Percentiles rank a stretch among this genome's conserved stretches.
These are phyloP conservation scores for Agrilus planipennis DNA, from an alignment of 1,140 invertebrate genomes.

Conservation along the genomic window DNA sequence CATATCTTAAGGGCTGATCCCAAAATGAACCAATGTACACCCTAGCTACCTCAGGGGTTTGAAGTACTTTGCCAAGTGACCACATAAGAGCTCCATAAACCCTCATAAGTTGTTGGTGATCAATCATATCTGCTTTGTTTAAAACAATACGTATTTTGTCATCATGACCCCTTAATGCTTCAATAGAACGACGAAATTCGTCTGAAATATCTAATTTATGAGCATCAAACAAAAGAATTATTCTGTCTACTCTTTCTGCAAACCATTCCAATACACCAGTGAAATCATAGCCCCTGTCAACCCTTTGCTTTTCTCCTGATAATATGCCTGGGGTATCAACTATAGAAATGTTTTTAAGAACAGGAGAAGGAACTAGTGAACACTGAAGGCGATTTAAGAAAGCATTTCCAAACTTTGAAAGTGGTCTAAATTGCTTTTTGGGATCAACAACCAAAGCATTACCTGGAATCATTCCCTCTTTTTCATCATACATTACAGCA, in stretches of 20 bases:
- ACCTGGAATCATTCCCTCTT: conserved; percentile 91
- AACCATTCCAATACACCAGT: conserved; percentile 98
- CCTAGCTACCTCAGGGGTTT: conserved; percentile 95
- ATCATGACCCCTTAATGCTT: conserved; percentile 89
- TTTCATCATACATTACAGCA: conserved; percentile 88
- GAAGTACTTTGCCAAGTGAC: conserved; percentile 91
- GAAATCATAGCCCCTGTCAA: conserved; percentile 96
- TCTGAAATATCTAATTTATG: conserved; percentile 99
- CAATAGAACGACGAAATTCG: conserved; percentile 89
- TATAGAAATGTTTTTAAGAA: conserved; percentile 87
- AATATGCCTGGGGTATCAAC: conserved; percentile 93
- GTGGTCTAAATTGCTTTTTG: conserved; percentile 87
- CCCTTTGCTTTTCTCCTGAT: conserved; percentile 88
- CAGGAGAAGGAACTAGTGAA: conserved; percentile 71
- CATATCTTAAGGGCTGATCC: conserved; percentile 90
- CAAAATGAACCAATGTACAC: conserved; percentile 98
- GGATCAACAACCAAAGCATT: conserved; percentile 97
- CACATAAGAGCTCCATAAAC: conserved; percentile 99
- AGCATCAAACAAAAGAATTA: conserved; percentile 95
- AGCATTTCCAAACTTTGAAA: conserved; percentile 96
- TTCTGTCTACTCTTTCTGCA: conserved; percentile 93
- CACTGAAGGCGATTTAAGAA: conserved; percentile 96
- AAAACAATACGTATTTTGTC: conserved; percentile 98
- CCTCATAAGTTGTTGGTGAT: conserved; percentile 96
- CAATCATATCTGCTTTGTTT: conserved; percentile 98